Percentiles rank a stretch among this genome's conserved stretches.
Evolutionary conservation across 2,113 vertebrate species (phyloP).

Genomic region (Miniopterus natalensis): DNA sequence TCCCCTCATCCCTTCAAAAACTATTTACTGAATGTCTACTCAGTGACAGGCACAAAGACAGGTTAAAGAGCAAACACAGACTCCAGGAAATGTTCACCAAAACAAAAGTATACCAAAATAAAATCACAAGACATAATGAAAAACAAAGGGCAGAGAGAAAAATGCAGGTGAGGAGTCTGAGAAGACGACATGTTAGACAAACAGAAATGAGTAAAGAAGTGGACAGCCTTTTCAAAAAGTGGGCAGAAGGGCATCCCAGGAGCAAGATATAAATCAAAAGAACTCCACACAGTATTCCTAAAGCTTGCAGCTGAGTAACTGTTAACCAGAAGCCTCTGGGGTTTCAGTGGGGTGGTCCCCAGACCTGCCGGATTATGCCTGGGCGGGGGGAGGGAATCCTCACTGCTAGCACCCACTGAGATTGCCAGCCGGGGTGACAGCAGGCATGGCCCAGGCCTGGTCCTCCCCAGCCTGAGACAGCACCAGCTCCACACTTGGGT

Average conservation of each 20-base stretch:
- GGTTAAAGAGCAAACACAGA: not conserved
- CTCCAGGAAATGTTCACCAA: not conserved
- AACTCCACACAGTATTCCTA: not conserved
- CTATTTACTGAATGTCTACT: not conserved
- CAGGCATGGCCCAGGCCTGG: not conserved
- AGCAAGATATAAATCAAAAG: not conserved
- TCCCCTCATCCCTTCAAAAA: not conserved
- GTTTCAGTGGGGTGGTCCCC: not conserved
- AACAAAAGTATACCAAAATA: not conserved
- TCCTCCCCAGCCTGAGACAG: not conserved
- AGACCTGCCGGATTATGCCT: too few species aligned
- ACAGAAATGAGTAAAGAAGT: not conserved
- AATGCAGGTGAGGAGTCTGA: too few species aligned
- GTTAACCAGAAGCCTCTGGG: not conserved
- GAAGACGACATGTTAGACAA: accelerated
- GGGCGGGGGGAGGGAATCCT: not conserved
- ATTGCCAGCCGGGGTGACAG: not conserved
- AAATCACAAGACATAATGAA: not conserved
- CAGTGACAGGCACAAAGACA: not conserved
- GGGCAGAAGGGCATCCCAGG: not conserved
- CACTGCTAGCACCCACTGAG: not conserved
- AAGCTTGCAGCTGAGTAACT: not conserved
- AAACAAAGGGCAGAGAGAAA: not conserved
- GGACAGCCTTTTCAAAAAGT: not conserved
- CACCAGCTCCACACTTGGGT: too few species aligned